Percentiles rank a stretch among this genome's conserved stretches.
Conservation (phyloP, 2,888 invertebrate genomes). For the Emesis furor region DNA sequence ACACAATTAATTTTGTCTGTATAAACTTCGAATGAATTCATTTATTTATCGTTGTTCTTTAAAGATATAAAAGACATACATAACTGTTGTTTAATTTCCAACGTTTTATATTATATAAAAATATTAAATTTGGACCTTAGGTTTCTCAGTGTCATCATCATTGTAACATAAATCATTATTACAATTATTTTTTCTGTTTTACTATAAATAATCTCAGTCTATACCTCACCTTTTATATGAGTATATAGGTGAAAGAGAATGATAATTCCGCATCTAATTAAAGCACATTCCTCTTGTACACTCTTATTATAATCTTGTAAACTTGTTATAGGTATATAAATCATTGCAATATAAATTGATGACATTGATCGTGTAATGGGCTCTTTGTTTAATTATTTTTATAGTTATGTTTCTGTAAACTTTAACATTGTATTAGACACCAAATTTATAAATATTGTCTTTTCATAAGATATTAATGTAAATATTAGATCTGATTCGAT, state of each 20-base stretch:
- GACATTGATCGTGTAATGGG: slow-evolving; percentile 1
- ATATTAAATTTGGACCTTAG: neutral
- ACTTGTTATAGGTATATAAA: too few species aligned
- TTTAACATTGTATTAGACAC: neutral
- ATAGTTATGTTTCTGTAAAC: slow-evolving; percentile 11
- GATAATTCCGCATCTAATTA: too few species aligned
- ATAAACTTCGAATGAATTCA: slow-evolving; percentile 20
- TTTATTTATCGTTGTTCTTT: slow-evolving; percentile 18
- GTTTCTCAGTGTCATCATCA: neutral
- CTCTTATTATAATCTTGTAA: too few species aligned
- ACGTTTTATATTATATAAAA: slow-evolving; percentile 1
- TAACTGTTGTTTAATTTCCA: neutral
- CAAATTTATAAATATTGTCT: slow-evolving; percentile 8
- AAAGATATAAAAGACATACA: neutral
- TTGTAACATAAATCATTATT: neutral
- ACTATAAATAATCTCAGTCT: neutral
- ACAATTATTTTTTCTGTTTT: neutral
- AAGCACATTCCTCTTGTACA: too few species aligned
- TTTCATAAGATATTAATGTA: slow-evolving; percentile 12
- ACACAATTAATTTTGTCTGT: slow-evolving; percentile 4
- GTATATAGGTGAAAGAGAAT: too few species aligned
- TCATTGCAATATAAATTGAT: neutral
- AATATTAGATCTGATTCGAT: slow-evolving; percentile 15
- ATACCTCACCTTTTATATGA: neutral
- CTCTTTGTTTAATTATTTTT: neutral